phyloP scores from a whole-genome alignment of 2,113 vertebrate genomes.

The Sprattus sprattus region DNA sequence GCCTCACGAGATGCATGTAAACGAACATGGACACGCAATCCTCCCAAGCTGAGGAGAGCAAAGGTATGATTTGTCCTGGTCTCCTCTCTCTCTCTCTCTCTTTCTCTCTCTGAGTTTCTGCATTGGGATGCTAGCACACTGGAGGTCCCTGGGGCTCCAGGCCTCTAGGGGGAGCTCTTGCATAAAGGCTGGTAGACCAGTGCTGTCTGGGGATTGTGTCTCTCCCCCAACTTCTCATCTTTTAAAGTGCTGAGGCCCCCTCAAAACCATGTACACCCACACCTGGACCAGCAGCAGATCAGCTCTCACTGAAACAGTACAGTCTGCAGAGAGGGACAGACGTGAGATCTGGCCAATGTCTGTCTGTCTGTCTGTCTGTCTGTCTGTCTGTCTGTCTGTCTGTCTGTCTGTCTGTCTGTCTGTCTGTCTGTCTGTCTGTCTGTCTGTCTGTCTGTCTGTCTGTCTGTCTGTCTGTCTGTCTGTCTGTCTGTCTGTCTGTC shows the following conservation, averaged over 20 bases:
- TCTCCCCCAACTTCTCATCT: constrained; percentile 26
- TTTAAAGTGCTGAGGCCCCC: constrained; percentile 74
- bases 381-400: too few relatives aligned
- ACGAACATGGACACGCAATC: neutral
- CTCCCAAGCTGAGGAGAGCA: neutral
- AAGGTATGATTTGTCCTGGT: neutral
- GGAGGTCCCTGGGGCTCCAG: neutral
- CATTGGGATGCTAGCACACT: constrained; percentile 13
- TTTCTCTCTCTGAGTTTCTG: neutral
- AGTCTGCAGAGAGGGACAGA: neutral
- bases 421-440: too few relatives aligned
- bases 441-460: too few relatives aligned
- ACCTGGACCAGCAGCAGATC: constrained; percentile 10
- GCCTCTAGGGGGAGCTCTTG: constrained; percentile 9
- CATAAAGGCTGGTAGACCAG: constrained; percentile 20
- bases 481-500: too few relatives aligned
- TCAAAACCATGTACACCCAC: neutral
- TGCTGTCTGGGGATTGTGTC: constrained; percentile 60
- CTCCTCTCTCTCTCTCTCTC: neutral
- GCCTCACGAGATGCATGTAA: neutral
- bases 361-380: neutral
- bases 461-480: too few relatives aligned
- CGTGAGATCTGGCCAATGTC: neutral
- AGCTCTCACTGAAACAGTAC: neutral
- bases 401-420: too few relatives aligned